Evolutionary conservation across 2,888 invertebrate species (phyloP).

Genomic region (Eucera pruinosa): DNA sequence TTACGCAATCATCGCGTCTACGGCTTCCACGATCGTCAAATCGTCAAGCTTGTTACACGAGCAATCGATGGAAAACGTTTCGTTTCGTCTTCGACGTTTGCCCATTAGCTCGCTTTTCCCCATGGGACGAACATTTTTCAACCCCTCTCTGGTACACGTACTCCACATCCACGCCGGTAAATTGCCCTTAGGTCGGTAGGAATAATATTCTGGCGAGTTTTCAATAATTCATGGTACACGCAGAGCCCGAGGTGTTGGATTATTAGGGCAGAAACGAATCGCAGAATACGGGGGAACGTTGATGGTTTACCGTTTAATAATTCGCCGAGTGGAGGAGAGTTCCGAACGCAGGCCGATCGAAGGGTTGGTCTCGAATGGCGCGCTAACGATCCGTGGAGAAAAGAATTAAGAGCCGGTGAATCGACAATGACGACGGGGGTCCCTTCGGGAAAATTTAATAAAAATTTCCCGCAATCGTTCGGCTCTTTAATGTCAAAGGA

Average conservation of each 20-base stretch:
- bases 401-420: background rate
- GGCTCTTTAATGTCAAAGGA: too few species aligned
- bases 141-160: background rate
- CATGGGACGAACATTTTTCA: conserved; percentile 4
- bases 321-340: conserved; percentile 6
- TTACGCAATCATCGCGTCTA: conserved; percentile 26
- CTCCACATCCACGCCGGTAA: background rate
- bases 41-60: conserved; percentile 69
- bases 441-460: conserved; percentile 2
- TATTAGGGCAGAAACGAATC: conserved; percentile 42
- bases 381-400: conserved; percentile 2
- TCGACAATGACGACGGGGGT: background rate
- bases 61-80: conserved; percentile 66
- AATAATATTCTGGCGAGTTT: conserved; percentile 63
- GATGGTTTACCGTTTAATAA: conserved; percentile 43
- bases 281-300: conserved; percentile 9
- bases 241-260: conserved; percentile 44
- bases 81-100: conserved; percentile 27
- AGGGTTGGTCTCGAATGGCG: conserved; percentile 1
- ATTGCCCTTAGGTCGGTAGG: conserved; percentile 37
- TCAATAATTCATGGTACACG: conserved; percentile 69
- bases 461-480: background rate
- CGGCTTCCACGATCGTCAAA: conserved; percentile 56
- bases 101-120: conserved; percentile 60
- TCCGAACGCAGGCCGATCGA: background rate